Percentiles rank a stretch among this genome's conserved stretches.
These are phyloP conservation scores for Siphlonurus alternatus DNA, from an alignment of 2,888 invertebrate genomes.

Conservation along the genomic window DNA sequence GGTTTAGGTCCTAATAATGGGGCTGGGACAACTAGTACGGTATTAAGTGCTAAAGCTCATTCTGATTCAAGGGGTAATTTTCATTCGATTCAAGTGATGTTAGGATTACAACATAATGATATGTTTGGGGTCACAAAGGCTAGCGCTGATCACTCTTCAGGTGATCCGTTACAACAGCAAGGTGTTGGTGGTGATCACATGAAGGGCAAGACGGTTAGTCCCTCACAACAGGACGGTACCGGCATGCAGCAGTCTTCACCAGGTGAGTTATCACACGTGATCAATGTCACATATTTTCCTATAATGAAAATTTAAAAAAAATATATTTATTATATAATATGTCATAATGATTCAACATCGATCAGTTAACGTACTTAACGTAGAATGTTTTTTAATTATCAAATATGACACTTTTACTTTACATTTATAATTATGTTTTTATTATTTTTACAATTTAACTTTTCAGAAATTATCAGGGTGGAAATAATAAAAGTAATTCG, in stretches of 20 bases:
- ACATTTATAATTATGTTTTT: too few relatives aligned
- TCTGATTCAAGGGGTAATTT: conserved; percentile 17
- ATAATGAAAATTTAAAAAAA: too few relatives aligned
- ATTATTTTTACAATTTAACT: too few relatives aligned
- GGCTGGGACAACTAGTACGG: conserved; percentile 25
- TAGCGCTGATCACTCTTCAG: conserved; percentile 28
- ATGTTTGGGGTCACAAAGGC: conserved; percentile 19
- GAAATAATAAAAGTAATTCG: too few relatives aligned
- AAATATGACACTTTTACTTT: too few relatives aligned
- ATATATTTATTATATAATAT: too few relatives aligned
- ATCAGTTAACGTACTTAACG: too few relatives aligned
- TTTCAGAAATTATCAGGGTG: too few relatives aligned
- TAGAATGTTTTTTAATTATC: too few relatives aligned
- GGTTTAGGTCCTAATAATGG: conserved; percentile 10
- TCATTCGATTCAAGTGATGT: conserved; percentile 22
- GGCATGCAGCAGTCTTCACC: not conserved
- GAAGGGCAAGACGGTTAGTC: conserved; percentile 7
- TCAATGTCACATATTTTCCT: too few relatives aligned
- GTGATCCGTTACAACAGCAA: conserved; percentile 17
- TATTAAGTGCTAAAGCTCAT: conserved; percentile 18
- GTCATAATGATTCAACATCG: too few relatives aligned
- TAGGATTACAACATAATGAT: conserved; percentile 25
- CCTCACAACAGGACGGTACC: not conserved
- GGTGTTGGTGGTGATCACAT: not conserved
- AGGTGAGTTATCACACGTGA: too few relatives aligned